Percentiles rank a stretch among this genome's conserved stretches.
Evolutionary conservation across 2,113 vertebrate genomes (phyloP).

Genomic region (Poeciliopsis occidentalis): DNA sequence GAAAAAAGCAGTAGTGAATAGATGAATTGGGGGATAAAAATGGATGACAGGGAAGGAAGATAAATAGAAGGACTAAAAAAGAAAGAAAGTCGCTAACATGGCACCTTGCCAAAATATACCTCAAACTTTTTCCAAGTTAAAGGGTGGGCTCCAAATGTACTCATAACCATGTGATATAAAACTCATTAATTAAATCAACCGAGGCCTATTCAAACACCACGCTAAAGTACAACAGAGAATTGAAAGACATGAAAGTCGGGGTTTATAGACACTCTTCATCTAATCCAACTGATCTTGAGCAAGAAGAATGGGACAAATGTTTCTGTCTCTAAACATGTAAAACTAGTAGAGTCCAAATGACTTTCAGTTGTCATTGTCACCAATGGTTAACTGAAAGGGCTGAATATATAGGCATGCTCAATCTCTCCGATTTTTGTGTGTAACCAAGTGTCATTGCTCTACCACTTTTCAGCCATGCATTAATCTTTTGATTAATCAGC

Average conservation of each 20-base stretch:
- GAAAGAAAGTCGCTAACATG: constrained; percentile 34
- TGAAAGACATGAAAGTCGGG: neutral
- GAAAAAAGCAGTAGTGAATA: constrained; percentile 31
- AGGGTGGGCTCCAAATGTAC: neutral
- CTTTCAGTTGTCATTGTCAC: no score
- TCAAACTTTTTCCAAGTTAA: neutral
- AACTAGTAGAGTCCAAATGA: no score
- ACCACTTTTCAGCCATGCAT: neutral
- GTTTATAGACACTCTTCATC: neutral
- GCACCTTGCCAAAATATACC: neutral
- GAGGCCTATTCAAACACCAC: neutral
- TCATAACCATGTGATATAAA: neutral
- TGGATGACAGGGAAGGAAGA: constrained; percentile 40
- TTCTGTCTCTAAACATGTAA: no score
- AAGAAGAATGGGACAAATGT: no score
- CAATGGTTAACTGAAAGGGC: no score
- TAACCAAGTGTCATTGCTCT: no score
- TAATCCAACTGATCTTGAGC: neutral
- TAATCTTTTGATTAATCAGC: neutral
- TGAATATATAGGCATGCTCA: no score
- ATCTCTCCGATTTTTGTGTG: no score
- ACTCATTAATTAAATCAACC: neutral
- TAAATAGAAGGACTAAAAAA: constrained; percentile 41
- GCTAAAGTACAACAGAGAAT: neutral
- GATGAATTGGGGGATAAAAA: constrained; percentile 22